Base-by-base conservation (phyloP, 2,113 vertebrate species). In the Cryptotis parvus region DNA sequence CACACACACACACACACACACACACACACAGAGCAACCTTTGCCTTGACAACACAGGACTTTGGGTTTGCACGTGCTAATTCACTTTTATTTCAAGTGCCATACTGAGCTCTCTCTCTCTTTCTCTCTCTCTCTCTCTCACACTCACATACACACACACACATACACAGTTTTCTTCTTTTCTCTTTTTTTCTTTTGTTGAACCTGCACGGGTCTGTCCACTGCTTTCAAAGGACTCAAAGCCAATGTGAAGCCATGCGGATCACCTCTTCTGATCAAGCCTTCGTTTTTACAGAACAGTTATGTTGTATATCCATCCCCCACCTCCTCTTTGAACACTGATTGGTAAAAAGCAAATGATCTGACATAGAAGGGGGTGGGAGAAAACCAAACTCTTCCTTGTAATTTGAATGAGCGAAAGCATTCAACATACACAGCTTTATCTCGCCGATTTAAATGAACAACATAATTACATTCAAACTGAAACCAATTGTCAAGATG, bases 81-180 rank as follows among this genome's bases (percentile, higher is more conserved):
- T 94, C 63, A 81, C 84, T 72, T 93, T 68, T 45, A 61, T 86
- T 90, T 94, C 14, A 69, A 91, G 84, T 49, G 55, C 18, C 39
- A 31, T 2, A 66, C 58, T 87, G 66, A 35, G 75, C 49, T 61
- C 22, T 82, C 26, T 37, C 29, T 84, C 22, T 58, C 55, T 58
- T 6, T 55, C 52, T 55, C 52, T 58, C 55, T 58, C 55, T 61
- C 22, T 82, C 26, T 37, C 29, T 84, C 22, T 58, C 45, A 49
- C 45, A 49, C 45, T 12, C 45, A 49, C 45, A 49, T 14, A 11
- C 52, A 18, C 52, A 55, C 7, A 31, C 1, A 1, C 11, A 49
- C 45, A 49, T 14, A 49, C 5, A 43, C 24, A 16, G 49, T 11
- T 63, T 88, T 84, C 16, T 33, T 31, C 4, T 18, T 52, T 77